Base-by-base conservation (phyloP, 1,140 invertebrate genomes). In the Heliconius eleuchia region DNA sequence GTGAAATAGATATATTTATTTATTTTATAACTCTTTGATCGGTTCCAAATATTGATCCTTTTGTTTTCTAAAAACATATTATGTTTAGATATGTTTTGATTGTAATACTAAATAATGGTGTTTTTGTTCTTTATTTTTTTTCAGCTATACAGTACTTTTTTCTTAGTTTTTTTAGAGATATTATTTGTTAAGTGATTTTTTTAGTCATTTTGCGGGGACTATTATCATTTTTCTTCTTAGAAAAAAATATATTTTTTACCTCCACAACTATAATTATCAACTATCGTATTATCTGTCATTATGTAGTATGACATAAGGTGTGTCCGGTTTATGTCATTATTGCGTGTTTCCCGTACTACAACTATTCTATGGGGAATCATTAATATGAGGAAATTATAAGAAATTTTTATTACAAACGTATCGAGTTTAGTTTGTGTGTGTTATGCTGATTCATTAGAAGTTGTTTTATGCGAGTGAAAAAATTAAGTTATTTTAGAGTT, bases 321-420 rank as follows among this genome's bases (percentile, higher is more conserved):
- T 66, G 60, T 66, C 60, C n/a, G 60, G 60, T 30, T 66, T 66
- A 66, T 66, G 60, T 66, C 0, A 30, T 66, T 18, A 66, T 66
- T 30, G 60, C 60, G 60, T 66, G 60, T 66, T 27, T 66, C 60
- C 19, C 60, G 23, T 66, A 16, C 60, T 66, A 30, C 19, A 66
- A 30, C 60, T 13, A 66, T 66, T 66, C 60, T 30, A 66, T 66
- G 60, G 60, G 60, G 60, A 66, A 66, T 66, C 60, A 30, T 66
- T 66, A 66, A 66, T 16, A 66, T 66, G 27, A 23, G 60, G 60
- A 66, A 66, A 66, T 66, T 66, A 30, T 66, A 66, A 60, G n/a
- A n/a, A 60, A 60, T 27, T 60, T 60, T 60, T 60, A 60, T 60
- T 60, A 23, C 42, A 46, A 60, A 60, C 60, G 60, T 66, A 30